Percentiles rank a stretch among this genome's conserved stretches.
Conservation (phyloP, 1,140 invertebrate species). For the Protaetia brevitarsis region DNA sequence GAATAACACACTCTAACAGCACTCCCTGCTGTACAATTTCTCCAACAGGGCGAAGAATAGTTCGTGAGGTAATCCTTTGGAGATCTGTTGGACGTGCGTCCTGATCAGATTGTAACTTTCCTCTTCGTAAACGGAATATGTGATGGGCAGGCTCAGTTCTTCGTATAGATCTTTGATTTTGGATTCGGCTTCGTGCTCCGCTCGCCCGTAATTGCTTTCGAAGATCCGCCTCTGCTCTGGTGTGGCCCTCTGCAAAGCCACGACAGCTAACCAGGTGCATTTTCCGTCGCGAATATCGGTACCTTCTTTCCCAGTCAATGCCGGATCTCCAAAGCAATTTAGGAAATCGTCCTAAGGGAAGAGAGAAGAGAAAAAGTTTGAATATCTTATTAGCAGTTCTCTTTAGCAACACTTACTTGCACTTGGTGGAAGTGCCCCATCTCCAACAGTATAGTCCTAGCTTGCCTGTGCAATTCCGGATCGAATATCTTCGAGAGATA, state of each 20-base stretch:
- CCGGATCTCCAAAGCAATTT: constrained; percentile 84
- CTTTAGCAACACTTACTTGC: constrained; percentile 50
- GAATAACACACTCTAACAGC: constrained; percentile 45
- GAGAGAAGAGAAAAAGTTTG: neutral
- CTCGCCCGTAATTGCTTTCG: constrained; percentile 73
- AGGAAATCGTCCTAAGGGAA: constrained; percentile 90
- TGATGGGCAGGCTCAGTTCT: constrained; percentile 70
- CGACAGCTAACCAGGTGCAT: constrained; percentile 90
- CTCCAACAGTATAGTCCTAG: constrained; percentile 80
- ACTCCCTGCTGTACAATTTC: constrained; percentile 70
- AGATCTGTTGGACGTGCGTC: constrained; percentile 80
- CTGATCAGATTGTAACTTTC: constrained; percentile 75
- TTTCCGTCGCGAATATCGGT: constrained; percentile 93
- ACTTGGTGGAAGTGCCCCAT: constrained; percentile 97
- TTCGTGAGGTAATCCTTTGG: constrained; percentile 73
- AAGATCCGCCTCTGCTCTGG: constrained; percentile 71
- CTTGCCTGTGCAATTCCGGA: constrained; percentile 73
- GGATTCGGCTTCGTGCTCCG: constrained; percentile 63
- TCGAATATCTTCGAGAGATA: constrained; percentile 79
- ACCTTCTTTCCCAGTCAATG: constrained; percentile 80
- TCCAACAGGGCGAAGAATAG: constrained; percentile 77
- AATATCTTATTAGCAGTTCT: constrained; percentile 24
- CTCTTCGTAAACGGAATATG: constrained; percentile 80
- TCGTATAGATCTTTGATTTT: constrained; percentile 76
- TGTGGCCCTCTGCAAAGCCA: constrained; percentile 78